Evolutionary conservation across 1,140 invertebrate species (phyloP).

Genomic region (Pteromalus puparum): DNA sequence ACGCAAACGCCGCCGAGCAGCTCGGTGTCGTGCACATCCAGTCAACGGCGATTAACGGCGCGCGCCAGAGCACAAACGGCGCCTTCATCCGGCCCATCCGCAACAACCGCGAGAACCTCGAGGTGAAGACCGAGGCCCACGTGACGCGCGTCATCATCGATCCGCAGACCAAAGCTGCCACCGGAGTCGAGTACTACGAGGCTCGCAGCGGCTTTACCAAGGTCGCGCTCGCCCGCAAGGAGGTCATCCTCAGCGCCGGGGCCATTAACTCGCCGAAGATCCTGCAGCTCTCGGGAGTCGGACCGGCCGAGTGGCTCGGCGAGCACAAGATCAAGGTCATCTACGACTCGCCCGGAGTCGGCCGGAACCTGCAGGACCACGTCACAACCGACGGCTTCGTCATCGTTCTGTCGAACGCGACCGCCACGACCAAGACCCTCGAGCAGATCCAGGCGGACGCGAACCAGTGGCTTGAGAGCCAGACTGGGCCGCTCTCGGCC

Average conservation of each 20-base stretch:
- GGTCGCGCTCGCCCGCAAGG: conserved; percentile 77
- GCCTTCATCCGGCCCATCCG: conserved; percentile 85
- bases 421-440: conserved; percentile 71
- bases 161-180: conserved; percentile 79
- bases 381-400: conserved; percentile 78
- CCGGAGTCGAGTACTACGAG: conserved; percentile 80
- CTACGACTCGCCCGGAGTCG: conserved; percentile 79
- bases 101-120: conserved; percentile 82
- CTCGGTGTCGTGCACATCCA: conserved; percentile 79
- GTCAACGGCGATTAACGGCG: conserved; percentile 78
- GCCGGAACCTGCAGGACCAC: conserved; percentile 83
- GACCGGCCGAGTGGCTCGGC: conserved; percentile 74
- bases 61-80: conserved; percentile 82
- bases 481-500: conserved; percentile 66
- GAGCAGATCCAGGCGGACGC: conserved; percentile 76
- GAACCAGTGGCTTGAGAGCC: conserved; percentile 59
- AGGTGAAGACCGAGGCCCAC: conserved; percentile 81
- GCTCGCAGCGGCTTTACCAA: conserved; percentile 70
- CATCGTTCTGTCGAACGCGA: conserved; percentile 73
- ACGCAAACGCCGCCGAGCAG: conserved; percentile 77
- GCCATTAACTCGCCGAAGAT: conserved; percentile 78
- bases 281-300: conserved; percentile 78
- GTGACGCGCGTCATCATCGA: conserved; percentile 86
- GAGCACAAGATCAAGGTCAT: conserved; percentile 74
- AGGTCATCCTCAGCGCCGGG: conserved; percentile 80